Percentiles rank a stretch among this genome's conserved stretches.
These are phyloP conservation scores for Podilymbus podiceps DNA, from an alignment of 2,113 vertebrate genomes.

Conservation along the genomic window DNA sequence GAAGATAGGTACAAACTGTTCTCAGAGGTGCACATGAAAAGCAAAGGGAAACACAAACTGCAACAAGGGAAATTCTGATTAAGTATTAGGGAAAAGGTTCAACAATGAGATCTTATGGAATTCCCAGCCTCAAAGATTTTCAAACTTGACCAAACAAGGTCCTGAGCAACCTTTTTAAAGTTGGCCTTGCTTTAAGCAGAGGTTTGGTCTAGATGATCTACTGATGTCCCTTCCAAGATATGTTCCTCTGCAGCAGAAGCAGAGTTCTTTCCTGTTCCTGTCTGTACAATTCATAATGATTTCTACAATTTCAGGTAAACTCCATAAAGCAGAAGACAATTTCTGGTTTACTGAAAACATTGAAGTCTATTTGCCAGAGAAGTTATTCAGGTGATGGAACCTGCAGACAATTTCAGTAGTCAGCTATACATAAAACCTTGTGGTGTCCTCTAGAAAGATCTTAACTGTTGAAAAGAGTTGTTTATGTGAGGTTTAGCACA, in stretches of 20 bases:
- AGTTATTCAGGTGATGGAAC: rapidly evolving
- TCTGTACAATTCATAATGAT: neutral
- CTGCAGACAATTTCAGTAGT: neutral
- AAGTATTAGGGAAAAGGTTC: neutral
- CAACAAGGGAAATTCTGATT: neutral
- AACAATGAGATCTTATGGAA: neutral
- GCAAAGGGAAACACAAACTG: too few relatives aligned
- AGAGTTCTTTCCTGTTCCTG: neutral
- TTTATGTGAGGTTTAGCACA: neutral
- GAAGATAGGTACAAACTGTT: neutral
- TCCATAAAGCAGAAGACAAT: neutral
- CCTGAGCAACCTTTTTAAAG: neutral
- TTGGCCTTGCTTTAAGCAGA: neutral
- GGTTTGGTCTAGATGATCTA: neutral
- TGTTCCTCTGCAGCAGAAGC: neutral
- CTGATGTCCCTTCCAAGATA: neutral
- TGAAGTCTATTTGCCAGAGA: neutral
- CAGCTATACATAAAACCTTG: neutral
- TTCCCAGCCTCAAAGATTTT: neutral
- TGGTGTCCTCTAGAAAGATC: rapidly evolving
- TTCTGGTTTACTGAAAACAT: neutral
- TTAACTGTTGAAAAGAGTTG: neutral
- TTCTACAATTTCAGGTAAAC: neutral
- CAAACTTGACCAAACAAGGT: neutral
- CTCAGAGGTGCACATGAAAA: neutral